A percentile compares a stretch with the other conserved stretches of the same genome.
Conservation (phyloP, 2,113 vertebrate genomes). For the Nettapus auritus region DNA sequence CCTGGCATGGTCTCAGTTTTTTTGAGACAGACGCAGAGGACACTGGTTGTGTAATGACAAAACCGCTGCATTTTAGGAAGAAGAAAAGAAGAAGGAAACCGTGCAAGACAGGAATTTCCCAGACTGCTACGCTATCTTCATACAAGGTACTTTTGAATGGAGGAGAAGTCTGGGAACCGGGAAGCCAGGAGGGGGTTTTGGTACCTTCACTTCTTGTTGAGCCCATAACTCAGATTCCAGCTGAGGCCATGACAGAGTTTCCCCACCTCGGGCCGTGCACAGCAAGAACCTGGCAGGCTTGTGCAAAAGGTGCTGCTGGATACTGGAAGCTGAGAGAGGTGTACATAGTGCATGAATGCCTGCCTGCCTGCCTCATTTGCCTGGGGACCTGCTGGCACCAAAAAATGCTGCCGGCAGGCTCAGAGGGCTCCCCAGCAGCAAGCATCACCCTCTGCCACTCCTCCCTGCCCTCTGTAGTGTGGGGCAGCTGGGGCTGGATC, state of each 20-base stretch:
- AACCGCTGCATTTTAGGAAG: slow-evolving; percentile 30
- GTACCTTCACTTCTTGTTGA: background rate
- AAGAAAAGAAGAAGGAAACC: slow-evolving; percentile 62
- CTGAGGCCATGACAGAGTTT: background rate
- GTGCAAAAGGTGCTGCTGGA: fast-evolving
- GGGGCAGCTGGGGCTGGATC: background rate
- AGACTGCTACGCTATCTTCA: background rate
- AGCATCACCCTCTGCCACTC: background rate
- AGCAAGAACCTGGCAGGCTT: background rate
- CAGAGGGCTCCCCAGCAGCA: background rate
- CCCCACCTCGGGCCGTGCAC: fast-evolving
- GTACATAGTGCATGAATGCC: fast-evolving
- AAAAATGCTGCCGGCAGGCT: background rate
- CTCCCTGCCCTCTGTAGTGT: fast-evolving
- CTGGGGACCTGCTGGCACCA: background rate
- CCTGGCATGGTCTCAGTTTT: background rate
- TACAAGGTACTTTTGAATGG: slow-evolving; percentile 45
- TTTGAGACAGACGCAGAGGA: background rate
- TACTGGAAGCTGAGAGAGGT: fast-evolving
- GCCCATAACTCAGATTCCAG: background rate
- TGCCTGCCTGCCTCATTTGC: background rate
- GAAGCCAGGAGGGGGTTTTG: slow-evolving; percentile 13
- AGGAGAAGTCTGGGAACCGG: slow-evolving; percentile 37
- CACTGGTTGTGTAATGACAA: background rate
- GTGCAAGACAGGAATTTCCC: slow-evolving; percentile 60